Percentiles rank a stretch among this genome's conserved stretches.
Evolutionary conservation across 2,888 invertebrate genomes (phyloP).

Genomic region (Atethmia centrago): DNA sequence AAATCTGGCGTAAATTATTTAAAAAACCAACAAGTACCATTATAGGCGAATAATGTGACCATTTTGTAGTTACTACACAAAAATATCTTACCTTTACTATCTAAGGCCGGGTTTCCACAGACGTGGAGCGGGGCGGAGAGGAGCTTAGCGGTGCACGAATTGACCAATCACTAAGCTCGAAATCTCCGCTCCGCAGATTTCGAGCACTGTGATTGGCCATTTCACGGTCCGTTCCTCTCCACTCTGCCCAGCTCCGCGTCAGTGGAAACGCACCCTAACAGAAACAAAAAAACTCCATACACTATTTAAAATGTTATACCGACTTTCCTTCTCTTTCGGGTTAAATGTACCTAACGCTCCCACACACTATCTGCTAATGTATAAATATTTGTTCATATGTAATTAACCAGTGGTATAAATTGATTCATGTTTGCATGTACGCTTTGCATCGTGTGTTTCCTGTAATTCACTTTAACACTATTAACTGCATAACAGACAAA

Average conservation of each 20-base stretch:
- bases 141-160: too few relatives aligned
- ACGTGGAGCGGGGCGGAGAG: too few relatives aligned
- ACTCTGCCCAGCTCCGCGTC: too few relatives aligned
- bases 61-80: background rate
- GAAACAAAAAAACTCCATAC: constrained; percentile 9
- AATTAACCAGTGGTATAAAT: constrained; percentile 55
- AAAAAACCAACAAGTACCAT: background rate
- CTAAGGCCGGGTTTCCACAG: too few relatives aligned
- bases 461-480: constrained; percentile 68
- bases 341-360: constrained; percentile 48
- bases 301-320: background rate
- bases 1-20: background rate
- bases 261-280: too few relatives aligned
- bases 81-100: too few relatives aligned
- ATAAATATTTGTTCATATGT: constrained; percentile 58
- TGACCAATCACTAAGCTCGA: too few relatives aligned
- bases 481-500: constrained; percentile 64
- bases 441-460: constrained; percentile 78
- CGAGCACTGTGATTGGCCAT: too few relatives aligned
- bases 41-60: background rate
- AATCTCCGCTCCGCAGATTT: too few relatives aligned
- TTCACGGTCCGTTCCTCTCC: too few relatives aligned
- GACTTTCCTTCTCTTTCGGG: constrained; percentile 27
- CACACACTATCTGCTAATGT: constrained; percentile 57
- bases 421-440: constrained; percentile 72